Evolutionary conservation across 2,888 invertebrate genomes (phyloP).

Genomic region (Buathra laborator): DNA sequence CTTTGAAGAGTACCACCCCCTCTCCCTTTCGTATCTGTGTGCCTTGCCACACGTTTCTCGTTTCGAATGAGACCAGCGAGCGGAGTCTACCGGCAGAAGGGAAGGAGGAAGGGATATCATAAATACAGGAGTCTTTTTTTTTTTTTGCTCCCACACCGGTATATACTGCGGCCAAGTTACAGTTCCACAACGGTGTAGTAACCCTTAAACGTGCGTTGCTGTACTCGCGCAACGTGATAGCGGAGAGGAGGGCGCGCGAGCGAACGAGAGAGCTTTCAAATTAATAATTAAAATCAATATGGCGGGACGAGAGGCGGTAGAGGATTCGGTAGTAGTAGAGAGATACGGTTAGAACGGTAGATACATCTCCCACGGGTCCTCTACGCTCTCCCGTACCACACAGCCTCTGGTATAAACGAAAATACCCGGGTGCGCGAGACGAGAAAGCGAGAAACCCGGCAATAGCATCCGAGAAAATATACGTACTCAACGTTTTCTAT

Average conservation of each 20-base stretch:
- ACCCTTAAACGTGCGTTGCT: slow-evolving; percentile 72
- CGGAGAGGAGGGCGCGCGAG: slow-evolving; percentile 32
- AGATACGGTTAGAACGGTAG: slow-evolving; percentile 62
- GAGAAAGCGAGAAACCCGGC: slow-evolving; percentile 45
- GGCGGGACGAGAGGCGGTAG: slow-evolving; percentile 68
- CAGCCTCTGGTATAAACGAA: slow-evolving; percentile 4
- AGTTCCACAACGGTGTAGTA: slow-evolving; percentile 64
- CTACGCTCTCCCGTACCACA: slow-evolving; percentile 63
- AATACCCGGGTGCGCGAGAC: slow-evolving; percentile 23
- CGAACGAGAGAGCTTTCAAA: slow-evolving; percentile 77
- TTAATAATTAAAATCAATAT: slow-evolving; percentile 84
- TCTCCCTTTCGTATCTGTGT: neutral
- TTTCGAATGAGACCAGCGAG: slow-evolving; percentile 43
- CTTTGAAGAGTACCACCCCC: slow-evolving; percentile 49
- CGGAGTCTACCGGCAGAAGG: slow-evolving; percentile 13
- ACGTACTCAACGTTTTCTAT: slow-evolving; percentile 40
- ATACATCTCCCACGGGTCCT: slow-evolving; percentile 80
- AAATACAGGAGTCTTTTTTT: slow-evolving; percentile 67
- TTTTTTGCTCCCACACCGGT: slow-evolving; percentile 27
- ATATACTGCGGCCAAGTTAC: slow-evolving; percentile 52
- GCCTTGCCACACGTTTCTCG: slow-evolving; percentile 7
- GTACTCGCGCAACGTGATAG: slow-evolving; percentile 60
- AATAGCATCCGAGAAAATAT: slow-evolving; percentile 63
- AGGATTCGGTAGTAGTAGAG: slow-evolving; percentile 54
- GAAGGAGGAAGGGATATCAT: slow-evolving; percentile 55